Conservation (phyloP, 92 coral and sea anemone genomes). For the Bergia puertoricense region DNA sequence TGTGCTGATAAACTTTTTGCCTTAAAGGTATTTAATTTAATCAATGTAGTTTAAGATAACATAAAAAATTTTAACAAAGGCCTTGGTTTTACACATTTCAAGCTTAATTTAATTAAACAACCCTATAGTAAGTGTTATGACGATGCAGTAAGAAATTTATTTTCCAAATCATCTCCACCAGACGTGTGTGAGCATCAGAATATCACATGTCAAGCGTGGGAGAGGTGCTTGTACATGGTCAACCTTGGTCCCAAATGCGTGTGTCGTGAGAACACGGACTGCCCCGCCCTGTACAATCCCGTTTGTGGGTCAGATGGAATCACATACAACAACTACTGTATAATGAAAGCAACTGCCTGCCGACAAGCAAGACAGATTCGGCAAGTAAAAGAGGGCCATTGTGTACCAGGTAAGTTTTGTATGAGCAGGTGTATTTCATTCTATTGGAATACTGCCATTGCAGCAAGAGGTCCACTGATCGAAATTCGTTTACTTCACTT, state of each 20-base stretch:
- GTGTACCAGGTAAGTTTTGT: conserved; percentile 72
- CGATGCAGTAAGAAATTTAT: no score
- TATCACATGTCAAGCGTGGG: conserved; percentile 54
- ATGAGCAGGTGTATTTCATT: background rate
- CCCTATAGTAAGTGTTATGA: no score
- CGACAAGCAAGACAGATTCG: conserved; percentile 49
- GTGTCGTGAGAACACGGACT: conserved; percentile 77
- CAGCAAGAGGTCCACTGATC: no score
- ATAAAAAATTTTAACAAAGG: no score
- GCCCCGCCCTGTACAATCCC: conserved; percentile 64
- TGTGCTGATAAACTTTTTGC: no score
- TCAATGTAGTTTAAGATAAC: no score
- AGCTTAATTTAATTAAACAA: no score
- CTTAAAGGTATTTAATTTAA: no score
- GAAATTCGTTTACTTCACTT: no score
- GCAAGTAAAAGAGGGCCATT: conserved; percentile 49
- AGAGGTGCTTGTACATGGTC: conserved; percentile 63
- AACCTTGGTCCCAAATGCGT: conserved; percentile 55
- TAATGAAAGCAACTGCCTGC: conserved; percentile 87
- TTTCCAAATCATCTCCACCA: background rate
- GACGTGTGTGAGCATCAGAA: conserved; percentile 61
- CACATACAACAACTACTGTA: conserved; percentile 78
- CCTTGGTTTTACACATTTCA: no score
- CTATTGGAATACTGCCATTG: no score
- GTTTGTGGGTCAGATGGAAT: conserved; percentile 86